phyloP scores from a whole-genome alignment of 2,888 invertebrate species.

The Leptura quadrifasciata region DNA sequence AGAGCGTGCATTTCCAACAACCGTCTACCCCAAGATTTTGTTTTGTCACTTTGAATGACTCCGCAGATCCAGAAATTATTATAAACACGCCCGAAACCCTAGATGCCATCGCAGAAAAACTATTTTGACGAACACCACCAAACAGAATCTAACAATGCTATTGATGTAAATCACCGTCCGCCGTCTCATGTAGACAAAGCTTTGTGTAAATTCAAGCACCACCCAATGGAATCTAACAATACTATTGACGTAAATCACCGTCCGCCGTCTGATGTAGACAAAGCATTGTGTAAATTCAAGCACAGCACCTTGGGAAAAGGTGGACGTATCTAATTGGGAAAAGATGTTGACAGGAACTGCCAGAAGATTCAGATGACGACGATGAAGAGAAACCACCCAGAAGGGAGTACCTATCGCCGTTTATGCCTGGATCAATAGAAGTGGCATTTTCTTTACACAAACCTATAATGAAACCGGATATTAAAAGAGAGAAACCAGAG shows the following conservation, averaged over 20 bases:
- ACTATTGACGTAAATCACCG: background rate
- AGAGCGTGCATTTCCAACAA: conserved; percentile 81
- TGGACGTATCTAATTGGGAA: conserved; percentile 33
- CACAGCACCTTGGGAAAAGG: conserved; percentile 32
- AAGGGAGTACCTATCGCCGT: background rate
- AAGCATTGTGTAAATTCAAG: background rate
- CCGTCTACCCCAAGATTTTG: conserved; percentile 80
- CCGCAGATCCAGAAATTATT: conserved; percentile 77
- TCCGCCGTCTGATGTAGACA: background rate
- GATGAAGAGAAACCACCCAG: conserved; percentile 64
- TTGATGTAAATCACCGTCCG: background rate
- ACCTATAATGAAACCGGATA: conserved; percentile 43
- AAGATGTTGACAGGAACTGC: background rate
- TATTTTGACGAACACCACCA: background rate
- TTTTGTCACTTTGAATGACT: conserved; percentile 77
- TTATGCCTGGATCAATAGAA: conserved; percentile 19
- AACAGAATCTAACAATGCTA: conserved; percentile 1
- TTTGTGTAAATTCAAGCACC: background rate
- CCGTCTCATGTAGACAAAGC: conserved; percentile 5
- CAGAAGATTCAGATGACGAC: conserved; percentile 28
- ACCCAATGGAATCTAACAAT: background rate
- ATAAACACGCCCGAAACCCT: conserved; percentile 74
- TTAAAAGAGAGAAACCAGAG: conserved; percentile 16
- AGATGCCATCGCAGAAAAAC: conserved; percentile 55
- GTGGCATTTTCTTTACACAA: conserved; percentile 19